These are phyloP conservation scores for Protobothrops flavoviridis DNA, from an alignment of 2,113 vertebrate genomes.

Conservation along the genomic window DNA sequence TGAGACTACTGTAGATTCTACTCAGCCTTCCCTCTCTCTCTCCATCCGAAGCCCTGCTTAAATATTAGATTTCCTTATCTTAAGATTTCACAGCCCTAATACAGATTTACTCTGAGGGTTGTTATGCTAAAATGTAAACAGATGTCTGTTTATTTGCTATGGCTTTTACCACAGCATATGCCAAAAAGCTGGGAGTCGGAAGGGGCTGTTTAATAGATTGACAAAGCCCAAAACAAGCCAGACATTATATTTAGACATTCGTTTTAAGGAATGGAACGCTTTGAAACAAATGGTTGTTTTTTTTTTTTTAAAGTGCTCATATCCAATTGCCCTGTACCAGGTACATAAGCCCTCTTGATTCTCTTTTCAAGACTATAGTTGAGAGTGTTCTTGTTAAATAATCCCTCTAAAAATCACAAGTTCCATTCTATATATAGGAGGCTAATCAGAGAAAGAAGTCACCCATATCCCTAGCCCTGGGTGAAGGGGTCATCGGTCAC, in stretches of 20 bases:
- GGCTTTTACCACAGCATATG: background rate
- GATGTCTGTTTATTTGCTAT: background rate
- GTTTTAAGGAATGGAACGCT: background rate
- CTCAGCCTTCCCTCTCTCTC: background rate
- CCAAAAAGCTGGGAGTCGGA: background rate
- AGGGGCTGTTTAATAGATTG: background rate
- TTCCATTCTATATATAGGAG: background rate
- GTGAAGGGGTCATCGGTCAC: background rate
- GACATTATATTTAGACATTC: background rate
- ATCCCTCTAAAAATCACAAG: background rate
- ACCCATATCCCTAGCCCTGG: background rate
- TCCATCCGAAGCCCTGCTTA: background rate
- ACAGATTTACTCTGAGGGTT: background rate
- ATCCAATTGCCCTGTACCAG: background rate
- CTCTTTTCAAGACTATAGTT: background rate
- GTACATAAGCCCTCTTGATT: background rate
- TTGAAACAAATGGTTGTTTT: background rate
- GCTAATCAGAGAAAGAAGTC: background rate
- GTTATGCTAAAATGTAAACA: background rate
- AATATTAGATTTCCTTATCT: background rate
- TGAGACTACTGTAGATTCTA: background rate
- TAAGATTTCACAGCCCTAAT: background rate
- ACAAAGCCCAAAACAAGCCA: background rate
- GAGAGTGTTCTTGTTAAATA: background rate
- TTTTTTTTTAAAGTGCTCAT: background rate